A percentile compares a stretch with the other conserved stretches of the same genome.
Conservation (phyloP, 2,888 invertebrate genomes). For the Pristionchus maxplancki region DNA sequence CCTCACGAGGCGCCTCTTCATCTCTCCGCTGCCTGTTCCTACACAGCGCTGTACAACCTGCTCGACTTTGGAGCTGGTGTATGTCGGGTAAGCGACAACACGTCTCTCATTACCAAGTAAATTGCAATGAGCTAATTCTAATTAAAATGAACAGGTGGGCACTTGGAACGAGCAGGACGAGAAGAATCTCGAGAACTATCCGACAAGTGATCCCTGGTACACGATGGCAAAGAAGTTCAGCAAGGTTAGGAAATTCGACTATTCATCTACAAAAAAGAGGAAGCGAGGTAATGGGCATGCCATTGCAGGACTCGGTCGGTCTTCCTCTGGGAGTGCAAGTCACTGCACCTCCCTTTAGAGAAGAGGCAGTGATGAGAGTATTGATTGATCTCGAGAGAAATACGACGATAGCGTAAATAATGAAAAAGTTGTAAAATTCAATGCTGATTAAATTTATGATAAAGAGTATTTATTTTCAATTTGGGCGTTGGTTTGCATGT, state of each 20-base stretch:
- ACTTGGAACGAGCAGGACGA: constrained; percentile 61
- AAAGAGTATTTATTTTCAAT: no score
- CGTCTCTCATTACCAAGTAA: neutral
- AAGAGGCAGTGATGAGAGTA: constrained; percentile 66
- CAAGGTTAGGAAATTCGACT: constrained; percentile 50
- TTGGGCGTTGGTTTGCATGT: no score
- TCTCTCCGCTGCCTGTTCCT: constrained; percentile 68
- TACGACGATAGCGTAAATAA: neutral
- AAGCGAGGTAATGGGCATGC: neutral
- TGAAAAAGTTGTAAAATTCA: no score
- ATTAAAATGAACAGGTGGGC: neutral
- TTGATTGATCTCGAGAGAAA: constrained; percentile 69
- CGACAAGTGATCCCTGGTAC: constrained; percentile 67
- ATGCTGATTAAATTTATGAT: no score
- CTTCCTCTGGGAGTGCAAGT: constrained; percentile 72
- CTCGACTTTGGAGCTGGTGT: constrained; percentile 78
- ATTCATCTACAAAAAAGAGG: neutral
- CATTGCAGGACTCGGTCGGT: constrained; percentile 62
- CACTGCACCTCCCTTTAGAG: constrained; percentile 68
- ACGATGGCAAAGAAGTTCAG: constrained; percentile 60
- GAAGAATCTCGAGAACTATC: constrained; percentile 62
- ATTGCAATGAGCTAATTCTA: neutral
- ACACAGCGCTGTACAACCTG: constrained; percentile 76
- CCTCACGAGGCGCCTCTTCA: constrained; percentile 66
- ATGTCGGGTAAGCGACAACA: neutral